phyloP scores from a whole-genome alignment of 1,140 invertebrate genomes.

The Thereuonema tuberculata region DNA sequence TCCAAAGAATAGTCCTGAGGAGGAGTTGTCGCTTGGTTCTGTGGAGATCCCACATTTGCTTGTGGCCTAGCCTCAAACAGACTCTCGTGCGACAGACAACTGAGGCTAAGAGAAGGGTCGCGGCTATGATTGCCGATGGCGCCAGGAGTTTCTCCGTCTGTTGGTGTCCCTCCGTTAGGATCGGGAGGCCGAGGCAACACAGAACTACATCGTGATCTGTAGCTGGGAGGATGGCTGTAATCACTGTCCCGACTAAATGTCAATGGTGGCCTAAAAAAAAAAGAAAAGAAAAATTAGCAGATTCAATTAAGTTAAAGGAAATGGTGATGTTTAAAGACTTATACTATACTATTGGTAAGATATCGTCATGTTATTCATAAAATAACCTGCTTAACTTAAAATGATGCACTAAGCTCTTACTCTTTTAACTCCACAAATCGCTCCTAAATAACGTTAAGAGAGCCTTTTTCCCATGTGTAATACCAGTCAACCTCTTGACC shows the following conservation, averaged over 20 bases:
- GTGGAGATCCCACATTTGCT: background rate
- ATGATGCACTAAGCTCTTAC: no score
- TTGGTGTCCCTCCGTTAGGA: background rate
- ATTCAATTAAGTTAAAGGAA: no score
- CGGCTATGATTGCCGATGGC: conserved; percentile 24
- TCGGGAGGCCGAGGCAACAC: conserved; percentile 8
- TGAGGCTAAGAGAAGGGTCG: conserved; percentile 29
- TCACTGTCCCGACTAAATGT: conserved; percentile 21
- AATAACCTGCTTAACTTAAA: no score
- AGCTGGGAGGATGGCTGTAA: conserved; percentile 43
- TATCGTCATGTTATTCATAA: no score
- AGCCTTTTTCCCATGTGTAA: no score
- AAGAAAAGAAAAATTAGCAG: conserved; percentile 5
- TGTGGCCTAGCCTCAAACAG: background rate
- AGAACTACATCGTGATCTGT: conserved; percentile 34
- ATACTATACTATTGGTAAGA: no score
- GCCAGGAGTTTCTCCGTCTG: conserved; percentile 10
- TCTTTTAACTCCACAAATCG: no score
- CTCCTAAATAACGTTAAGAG: no score
- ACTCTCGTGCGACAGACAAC: conserved; percentile 19
- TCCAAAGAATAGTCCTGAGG: conserved; percentile 9
- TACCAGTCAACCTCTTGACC: no score
- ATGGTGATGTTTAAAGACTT: no score
- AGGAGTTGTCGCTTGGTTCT: background rate
- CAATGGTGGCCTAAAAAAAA: conserved; percentile 20